Evolutionary conservation across 2,797 vertebrate species (phyloP).

Genomic region (Pseudomugil gertrudae): DNA sequence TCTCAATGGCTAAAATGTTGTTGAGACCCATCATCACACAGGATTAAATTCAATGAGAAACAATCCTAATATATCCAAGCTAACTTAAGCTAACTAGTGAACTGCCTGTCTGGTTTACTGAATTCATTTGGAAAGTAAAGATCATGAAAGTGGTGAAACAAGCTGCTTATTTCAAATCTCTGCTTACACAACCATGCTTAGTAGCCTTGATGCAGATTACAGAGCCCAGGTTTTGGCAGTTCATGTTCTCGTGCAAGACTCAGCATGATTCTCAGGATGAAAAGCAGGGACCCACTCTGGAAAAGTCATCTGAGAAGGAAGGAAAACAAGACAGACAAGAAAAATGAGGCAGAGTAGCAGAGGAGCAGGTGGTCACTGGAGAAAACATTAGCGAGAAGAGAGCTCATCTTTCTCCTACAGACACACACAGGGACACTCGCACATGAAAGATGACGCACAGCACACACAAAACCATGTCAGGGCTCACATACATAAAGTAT

Average conservation of each 20-base stretch:
- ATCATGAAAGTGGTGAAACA: not conserved
- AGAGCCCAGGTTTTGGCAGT: conserved; percentile 32
- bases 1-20: not conserved
- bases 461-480: not conserved
- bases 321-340: not conserved
- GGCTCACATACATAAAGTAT: not conserved
- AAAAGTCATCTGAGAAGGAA: conserved; percentile 55
- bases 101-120: not conserved
- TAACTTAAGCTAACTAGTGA: not conserved
- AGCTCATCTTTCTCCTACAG: not conserved
- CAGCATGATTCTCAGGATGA: conserved; percentile 35
- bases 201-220: conserved; percentile 12
- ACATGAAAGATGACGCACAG: not conserved
- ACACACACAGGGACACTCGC: not conserved
- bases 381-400: conserved; percentile 53
- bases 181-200: not conserved
- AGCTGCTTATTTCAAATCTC: not conserved
- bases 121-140: not conserved
- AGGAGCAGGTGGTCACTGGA: conserved; percentile 56
- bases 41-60: not conserved
- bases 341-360: conserved; percentile 23
- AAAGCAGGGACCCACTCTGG: conserved; percentile 43
- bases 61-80: not conserved
- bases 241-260: conserved; percentile 34
- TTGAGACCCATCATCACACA: not conserved